phyloP scores from a whole-genome alignment of 2,797 vertebrate genomes.

The Acanthurus tractus region DNA sequence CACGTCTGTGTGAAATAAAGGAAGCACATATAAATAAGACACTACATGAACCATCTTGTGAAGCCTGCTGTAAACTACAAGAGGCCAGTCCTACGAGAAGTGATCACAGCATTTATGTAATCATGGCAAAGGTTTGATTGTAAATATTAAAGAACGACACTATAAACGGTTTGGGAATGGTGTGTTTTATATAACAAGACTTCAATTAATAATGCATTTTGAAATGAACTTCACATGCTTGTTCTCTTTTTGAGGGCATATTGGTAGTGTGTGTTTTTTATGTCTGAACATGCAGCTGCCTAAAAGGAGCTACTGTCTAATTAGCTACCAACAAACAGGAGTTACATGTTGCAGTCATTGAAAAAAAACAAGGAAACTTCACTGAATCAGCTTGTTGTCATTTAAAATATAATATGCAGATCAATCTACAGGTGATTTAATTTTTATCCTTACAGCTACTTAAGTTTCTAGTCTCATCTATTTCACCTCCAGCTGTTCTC shows the following conservation, averaged over 20 bases:
- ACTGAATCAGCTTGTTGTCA: neutral
- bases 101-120: constrained; percentile 56
- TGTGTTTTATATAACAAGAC: constrained; percentile 8
- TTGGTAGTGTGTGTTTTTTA: neutral
- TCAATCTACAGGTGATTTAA: too few relatives aligned
- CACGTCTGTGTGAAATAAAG: constrained; percentile 39
- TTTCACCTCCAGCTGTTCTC: too few relatives aligned
- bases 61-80: constrained; percentile 34
- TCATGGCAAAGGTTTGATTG: constrained; percentile 67
- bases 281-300: neutral
- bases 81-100: constrained; percentile 44
- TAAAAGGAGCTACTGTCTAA: neutral
- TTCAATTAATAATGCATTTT: neutral
- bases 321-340: neutral
- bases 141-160: constrained; percentile 73
- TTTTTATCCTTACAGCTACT: too few relatives aligned
- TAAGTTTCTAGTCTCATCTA: too few relatives aligned
- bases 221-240: too few relatives aligned
- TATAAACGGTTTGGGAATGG: constrained; percentile 24
- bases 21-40: constrained; percentile 58
- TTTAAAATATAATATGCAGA: neutral
- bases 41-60: constrained; percentile 35
- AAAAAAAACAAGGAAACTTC: neutral
- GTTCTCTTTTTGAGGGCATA: neutral
- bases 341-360: neutral